phyloP scores from a whole-genome alignment of 1,140 invertebrate genomes.

The Aphis gossypii region DNA sequence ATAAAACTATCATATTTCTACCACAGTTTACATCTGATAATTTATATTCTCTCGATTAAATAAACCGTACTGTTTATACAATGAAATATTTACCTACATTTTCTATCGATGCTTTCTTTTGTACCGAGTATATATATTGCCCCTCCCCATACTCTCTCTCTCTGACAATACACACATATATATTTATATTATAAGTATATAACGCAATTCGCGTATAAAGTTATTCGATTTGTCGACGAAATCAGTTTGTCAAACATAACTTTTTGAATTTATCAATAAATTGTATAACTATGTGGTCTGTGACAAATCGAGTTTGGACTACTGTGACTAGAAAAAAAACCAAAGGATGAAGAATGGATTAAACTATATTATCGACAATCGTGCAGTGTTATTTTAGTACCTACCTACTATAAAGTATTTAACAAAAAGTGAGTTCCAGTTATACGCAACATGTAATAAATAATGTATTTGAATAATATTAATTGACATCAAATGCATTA shows the following conservation, averaged over 20 bases:
- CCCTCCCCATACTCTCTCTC: background rate
- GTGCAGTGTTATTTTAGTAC: background rate
- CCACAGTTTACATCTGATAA: background rate
- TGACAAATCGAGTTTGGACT: background rate
- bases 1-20: background rate
- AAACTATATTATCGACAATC: background rate
- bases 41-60: background rate
- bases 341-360: accelerated
- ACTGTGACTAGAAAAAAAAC: background rate
- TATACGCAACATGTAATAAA: background rate
- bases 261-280: background rate
- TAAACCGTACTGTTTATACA: background rate
- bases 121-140: background rate
- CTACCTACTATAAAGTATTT: background rate
- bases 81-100: background rate
- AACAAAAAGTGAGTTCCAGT: background rate
- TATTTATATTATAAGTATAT: background rate
- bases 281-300: background rate
- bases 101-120: background rate
- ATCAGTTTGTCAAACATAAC: background rate
- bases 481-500: background rate
- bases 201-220: background rate
- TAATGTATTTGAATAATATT: background rate
- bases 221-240: background rate
- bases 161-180: too few species aligned